Base-by-base conservation (phyloP, 2,113 vertebrate genomes). In the Ia io region DNA sequence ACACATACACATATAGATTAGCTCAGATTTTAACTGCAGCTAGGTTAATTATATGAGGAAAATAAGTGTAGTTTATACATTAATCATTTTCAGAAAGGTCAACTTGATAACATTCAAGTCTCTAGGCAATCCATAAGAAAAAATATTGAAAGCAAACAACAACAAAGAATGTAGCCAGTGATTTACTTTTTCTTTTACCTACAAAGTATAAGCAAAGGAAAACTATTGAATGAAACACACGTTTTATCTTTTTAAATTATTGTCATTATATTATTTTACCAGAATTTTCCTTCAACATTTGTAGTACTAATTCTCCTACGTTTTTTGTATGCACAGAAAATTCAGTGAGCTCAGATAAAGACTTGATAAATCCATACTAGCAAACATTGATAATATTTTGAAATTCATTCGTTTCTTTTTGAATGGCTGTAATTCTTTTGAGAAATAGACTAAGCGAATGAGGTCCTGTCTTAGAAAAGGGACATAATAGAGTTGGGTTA, bases 41-140 rank as follows among this genome's bases (percentile, higher is more conserved):
- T 74, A 88, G 80, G 82, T 78, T 96, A 94, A 96, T 84, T 93
- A 95, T 69, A 42, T 88, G 74, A 96, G 95, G 96, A 94, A 96
- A 95, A 94, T 83, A 95, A 91, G 87, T 69, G 25, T 71, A 93
- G 82, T 47, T 95, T 93, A 94, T 69, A 78, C 20, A 94, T 84
- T 93, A 94, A 94, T 95, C 71, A 95, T 84, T 80, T 96, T 94
- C 80, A 95, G 82, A 42, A 94, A 94, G 53, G 40, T 86, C 92
- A 95, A 92, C 88, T 84, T 95, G 65, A 77, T 94, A 96, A 59
- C 53, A 93, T 93, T 93, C 65, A 96, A 89, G 47, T 69, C 65
- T 71, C 40, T 78, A 94, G 49, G 94, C 67, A 95, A 93, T 25
- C 18, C 30, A 73, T 17, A 65, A 93, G 74, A 94, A 95, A 95